Conservation (phyloP, 2,113 vertebrate genomes). For the Chaenogobius annularis region DNA sequence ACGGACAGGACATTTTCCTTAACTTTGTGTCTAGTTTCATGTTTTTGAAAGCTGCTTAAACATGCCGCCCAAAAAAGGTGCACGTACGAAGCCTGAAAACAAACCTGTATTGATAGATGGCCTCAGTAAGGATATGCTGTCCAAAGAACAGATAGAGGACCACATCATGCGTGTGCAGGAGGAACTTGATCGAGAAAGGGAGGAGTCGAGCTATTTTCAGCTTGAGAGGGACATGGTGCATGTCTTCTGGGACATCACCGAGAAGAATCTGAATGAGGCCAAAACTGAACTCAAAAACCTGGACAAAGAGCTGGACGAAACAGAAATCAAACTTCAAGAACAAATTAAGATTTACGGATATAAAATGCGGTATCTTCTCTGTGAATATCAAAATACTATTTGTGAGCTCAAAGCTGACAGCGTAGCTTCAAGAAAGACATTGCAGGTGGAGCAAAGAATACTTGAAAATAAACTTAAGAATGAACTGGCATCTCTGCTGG, state of each 20-base stretch:
- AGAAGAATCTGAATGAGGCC: constrained; percentile 83
- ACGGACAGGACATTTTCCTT: not conserved
- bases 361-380: constrained; percentile 93
- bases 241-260: constrained; percentile 86
- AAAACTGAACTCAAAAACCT: constrained; percentile 80
- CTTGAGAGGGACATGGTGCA: constrained; percentile 88
- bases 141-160: constrained; percentile 89
- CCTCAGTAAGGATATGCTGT: constrained; percentile 81
- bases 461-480: constrained; percentile 77
- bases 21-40: not conserved
- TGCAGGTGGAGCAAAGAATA: constrained; percentile 78
- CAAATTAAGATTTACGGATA: constrained; percentile 94
- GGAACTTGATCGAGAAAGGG: constrained; percentile 88
- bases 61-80: constrained; percentile 79
- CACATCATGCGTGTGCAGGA: constrained; percentile 80
- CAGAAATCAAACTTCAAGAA: constrained; percentile 84
- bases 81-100: constrained; percentile 61
- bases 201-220: constrained; percentile 93
- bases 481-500: constrained; percentile 69
- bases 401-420: constrained; percentile 80
- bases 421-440: constrained; percentile 63
- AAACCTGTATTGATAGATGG: constrained; percentile 76
- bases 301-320: constrained; percentile 86
- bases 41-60: not conserved
- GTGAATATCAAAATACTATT: constrained; percentile 89